These are phyloP conservation scores for Cartodere bifasciata DNA, from an alignment of 2,888 invertebrate genomes.

Conservation along the genomic window DNA sequence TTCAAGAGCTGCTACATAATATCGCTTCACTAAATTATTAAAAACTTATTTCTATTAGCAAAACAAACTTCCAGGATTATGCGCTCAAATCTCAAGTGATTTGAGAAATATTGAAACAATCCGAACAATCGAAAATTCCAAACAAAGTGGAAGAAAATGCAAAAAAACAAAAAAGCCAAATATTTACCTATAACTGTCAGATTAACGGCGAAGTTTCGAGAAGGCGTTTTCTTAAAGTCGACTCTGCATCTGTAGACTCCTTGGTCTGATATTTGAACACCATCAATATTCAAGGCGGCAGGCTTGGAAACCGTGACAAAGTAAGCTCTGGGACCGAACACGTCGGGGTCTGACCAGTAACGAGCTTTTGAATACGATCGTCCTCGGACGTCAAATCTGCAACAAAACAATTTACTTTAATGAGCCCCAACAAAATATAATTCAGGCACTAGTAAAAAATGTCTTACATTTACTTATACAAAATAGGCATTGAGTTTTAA, in stretches of 20 bases:
- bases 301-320: constrained; percentile 71
- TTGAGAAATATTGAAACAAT: too few species aligned
- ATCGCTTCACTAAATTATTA: too few species aligned
- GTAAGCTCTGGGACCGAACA: constrained; percentile 75
- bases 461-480: too few species aligned
- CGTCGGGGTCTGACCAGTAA: constrained; percentile 72
- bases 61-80: too few species aligned
- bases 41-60: too few species aligned
- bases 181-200: constrained; percentile 84
- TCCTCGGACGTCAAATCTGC: constrained; percentile 76
- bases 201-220: constrained; percentile 77
- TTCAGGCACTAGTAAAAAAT: too few species aligned
- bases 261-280: constrained; percentile 75
- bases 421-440: background rate
- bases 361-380: constrained; percentile 67
- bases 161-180: too few species aligned
- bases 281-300: constrained; percentile 69
- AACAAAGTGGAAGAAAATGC: too few species aligned
- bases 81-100: too few species aligned
- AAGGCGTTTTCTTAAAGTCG: constrained; percentile 80
- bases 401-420: constrained; percentile 26
- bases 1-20: too few species aligned
- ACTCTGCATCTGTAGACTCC: constrained; percentile 80
- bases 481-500: too few species aligned
- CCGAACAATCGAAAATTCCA: too few species aligned